These are phyloP conservation scores for Notarius quadriscutis DNA, from an alignment of 2,113 vertebrate genomes.

Conservation along the genomic window DNA sequence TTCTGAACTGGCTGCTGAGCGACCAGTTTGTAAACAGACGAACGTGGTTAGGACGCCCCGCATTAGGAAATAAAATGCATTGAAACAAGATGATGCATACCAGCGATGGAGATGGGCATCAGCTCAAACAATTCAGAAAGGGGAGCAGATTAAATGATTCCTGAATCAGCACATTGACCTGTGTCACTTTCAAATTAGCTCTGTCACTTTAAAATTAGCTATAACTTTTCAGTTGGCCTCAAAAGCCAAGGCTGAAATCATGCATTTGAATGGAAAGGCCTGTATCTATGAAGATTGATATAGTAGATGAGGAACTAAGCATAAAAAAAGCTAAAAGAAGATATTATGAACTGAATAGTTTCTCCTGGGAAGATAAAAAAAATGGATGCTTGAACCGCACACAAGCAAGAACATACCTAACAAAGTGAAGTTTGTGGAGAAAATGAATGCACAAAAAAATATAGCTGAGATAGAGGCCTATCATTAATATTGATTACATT, in stretches of 20 bases:
- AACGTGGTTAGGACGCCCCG: no score
- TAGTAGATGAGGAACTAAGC: neutral
- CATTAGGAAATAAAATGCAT: no score
- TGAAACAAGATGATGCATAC: no score
- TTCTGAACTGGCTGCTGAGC: no score
- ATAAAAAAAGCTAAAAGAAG: neutral
- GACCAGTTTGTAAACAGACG: no score
- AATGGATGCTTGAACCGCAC: neutral
- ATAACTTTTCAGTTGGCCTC: neutral
- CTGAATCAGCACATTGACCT: no score
- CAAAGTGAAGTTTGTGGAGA: neutral
- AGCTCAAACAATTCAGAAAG: no score
- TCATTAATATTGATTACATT: neutral
- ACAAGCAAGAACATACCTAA: neutral
- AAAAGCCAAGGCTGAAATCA: neutral
- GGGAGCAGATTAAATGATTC: no score
- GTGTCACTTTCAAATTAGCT: no score
- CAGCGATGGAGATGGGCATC: no score
- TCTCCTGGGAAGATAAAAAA: neutral
- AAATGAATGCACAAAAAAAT: neutral
- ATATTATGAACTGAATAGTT: neutral
- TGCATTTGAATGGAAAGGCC: neutral
- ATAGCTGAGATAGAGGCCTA: neutral
- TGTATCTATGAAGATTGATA: neutral
- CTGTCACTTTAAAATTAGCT: neutral